These are phyloP conservation scores for Congeria kusceri DNA, from an alignment of 2,888 invertebrate species.

Conservation along the genomic window DNA sequence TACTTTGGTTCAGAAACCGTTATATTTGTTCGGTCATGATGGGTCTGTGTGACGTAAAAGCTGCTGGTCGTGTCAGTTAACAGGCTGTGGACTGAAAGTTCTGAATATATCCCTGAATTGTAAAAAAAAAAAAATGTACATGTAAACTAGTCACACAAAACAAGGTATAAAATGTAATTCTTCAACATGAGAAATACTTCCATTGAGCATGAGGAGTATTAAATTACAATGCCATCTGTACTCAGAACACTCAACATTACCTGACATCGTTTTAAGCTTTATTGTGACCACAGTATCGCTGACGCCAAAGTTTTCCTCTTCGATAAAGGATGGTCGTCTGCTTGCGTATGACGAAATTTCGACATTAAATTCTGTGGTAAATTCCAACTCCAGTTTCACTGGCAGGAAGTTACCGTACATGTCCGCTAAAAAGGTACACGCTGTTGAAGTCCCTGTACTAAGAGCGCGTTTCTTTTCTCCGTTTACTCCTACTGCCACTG, in stretches of 20 bases:
- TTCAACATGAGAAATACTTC: too few species aligned
- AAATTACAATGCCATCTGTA: too few species aligned
- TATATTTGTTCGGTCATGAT: too few species aligned
- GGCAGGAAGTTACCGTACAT: conserved; percentile 30
- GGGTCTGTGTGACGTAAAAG: too few species aligned
- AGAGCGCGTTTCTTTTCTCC: conserved; percentile 24
- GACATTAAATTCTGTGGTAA: conserved; percentile 5
- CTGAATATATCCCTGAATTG: too few species aligned
- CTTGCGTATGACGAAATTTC: not conserved
- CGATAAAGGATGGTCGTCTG: not conserved
- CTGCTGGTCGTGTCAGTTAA: too few species aligned
- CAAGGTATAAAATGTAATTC: too few species aligned
- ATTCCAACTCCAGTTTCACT: not conserved
- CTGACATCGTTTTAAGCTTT: not conserved
- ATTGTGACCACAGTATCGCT: conserved; percentile 5
- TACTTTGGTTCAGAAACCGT: too few species aligned
- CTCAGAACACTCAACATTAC: not conserved
- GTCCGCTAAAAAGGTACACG: conserved; percentile 9
- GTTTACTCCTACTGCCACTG: conserved; percentile 5
- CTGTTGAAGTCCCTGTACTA: not conserved
- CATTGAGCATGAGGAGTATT: too few species aligned
- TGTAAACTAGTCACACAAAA: too few species aligned
- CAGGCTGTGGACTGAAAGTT: too few species aligned
- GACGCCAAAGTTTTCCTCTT: conserved; percentile 23
- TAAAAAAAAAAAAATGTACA: too few species aligned